phyloP scores from a whole-genome alignment of 2,797 vertebrate species.

The Pygocentrus nattereri region DNA sequence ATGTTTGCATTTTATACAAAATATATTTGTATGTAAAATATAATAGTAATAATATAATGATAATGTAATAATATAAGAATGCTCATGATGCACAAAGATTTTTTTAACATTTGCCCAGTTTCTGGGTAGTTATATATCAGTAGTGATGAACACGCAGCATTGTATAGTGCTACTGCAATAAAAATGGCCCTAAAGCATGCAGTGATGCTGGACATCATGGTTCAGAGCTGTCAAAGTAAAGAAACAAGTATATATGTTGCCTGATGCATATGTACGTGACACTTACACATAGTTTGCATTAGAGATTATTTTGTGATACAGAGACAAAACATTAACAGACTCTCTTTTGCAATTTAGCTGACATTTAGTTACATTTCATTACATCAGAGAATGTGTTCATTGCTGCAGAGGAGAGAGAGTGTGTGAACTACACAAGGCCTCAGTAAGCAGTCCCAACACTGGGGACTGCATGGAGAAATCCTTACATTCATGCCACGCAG shows the following conservation, averaged over 20 bases:
- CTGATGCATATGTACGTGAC: neutral
- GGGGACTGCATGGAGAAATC: slow-evolving; percentile 84
- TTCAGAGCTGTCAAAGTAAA: neutral
- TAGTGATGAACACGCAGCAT: too few species aligned
- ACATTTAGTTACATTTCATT: slow-evolving; percentile 4
- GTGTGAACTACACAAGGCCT: slow-evolving; percentile 84
- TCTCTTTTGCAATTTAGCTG: neutral
- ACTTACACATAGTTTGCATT: neutral
- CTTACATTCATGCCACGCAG: slow-evolving; percentile 85
- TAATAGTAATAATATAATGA: too few species aligned
- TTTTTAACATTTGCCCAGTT: too few species aligned
- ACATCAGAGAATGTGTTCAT: slow-evolving; percentile 66
- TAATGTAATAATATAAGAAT: too few species aligned
- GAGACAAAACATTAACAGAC: neutral
- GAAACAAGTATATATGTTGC: neutral
- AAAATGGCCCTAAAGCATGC: neutral
- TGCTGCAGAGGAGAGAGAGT: slow-evolving; percentile 75
- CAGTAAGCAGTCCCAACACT: slow-evolving; percentile 84
- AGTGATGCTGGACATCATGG: neutral
- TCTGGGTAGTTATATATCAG: too few species aligned
- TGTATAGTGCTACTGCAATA: neutral
- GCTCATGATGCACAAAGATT: too few species aligned
- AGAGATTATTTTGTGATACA: neutral
- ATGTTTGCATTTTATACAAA: too few species aligned
- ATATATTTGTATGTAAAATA: too few species aligned